Conservation (phyloP, 2,888 invertebrate genomes). For the Pammene fasciana region DNA sequence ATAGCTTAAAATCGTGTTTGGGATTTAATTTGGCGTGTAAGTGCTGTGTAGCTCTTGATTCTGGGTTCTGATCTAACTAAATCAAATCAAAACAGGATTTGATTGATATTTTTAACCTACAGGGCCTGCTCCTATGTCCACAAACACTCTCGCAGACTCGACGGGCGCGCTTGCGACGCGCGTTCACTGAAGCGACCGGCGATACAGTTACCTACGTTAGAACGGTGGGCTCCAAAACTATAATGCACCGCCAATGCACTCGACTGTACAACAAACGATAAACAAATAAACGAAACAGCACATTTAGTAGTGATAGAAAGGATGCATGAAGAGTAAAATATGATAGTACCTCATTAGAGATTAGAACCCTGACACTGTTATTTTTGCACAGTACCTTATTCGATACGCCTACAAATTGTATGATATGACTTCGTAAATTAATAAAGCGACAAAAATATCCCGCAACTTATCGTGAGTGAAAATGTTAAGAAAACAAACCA, state of each 20-base stretch:
- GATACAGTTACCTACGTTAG: slow-evolving; percentile 94
- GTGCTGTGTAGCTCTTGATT: slow-evolving; percentile 76
- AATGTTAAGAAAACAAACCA: too few species aligned
- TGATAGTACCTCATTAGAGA: slow-evolving; percentile 11
- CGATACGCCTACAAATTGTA: background rate
- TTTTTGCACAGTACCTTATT: slow-evolving; percentile 2
- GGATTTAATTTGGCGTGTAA: slow-evolving; percentile 59
- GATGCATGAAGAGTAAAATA: slow-evolving; percentile 27
- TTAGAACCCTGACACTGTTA: slow-evolving; percentile 8
- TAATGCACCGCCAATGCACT: slow-evolving; percentile 70
- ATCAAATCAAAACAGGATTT: slow-evolving; percentile 68
- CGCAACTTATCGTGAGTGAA: too few species aligned
- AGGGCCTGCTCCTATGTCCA: slow-evolving; percentile 95
- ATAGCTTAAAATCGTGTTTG: background rate
- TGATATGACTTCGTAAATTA: background rate
- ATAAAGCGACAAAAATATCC: background rate
- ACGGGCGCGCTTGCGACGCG: slow-evolving; percentile 92
- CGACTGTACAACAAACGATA: slow-evolving; percentile 65
- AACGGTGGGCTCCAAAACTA: slow-evolving; percentile 87
- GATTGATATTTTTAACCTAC: slow-evolving; percentile 79
- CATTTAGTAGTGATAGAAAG: slow-evolving; percentile 16
- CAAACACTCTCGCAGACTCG: slow-evolving; percentile 95
- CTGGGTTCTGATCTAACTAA: slow-evolving; percentile 59
- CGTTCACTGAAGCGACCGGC: slow-evolving; percentile 94
- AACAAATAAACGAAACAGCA: slow-evolving; percentile 24